Percentiles rank a stretch among this genome's conserved stretches.
Evolutionary conservation across 2,888 invertebrate species (phyloP).

Genomic region (Cataglyphis rosenhaueri): DNA sequence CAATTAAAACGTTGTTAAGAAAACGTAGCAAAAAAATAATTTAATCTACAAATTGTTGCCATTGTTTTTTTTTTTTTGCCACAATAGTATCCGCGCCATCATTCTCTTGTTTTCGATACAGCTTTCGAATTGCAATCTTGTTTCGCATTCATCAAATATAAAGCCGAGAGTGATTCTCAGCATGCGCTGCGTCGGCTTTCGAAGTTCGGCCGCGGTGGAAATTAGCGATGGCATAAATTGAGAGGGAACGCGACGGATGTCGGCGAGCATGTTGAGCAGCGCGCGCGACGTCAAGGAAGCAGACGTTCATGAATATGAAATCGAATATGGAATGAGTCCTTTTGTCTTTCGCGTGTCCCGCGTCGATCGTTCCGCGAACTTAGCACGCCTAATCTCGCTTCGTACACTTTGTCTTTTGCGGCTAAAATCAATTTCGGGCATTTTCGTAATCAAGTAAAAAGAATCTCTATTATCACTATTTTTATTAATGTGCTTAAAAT

Average conservation of each 20-base stretch:
- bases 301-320: slow-evolving; percentile 79
- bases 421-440: neutral
- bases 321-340: slow-evolving; percentile 74
- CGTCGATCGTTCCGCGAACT: slow-evolving; percentile 11
- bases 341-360: slow-evolving; percentile 65
- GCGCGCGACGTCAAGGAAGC: slow-evolving; percentile 47
- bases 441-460: neutral
- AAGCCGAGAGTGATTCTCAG: slow-evolving; percentile 62
- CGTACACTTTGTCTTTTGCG: neutral
- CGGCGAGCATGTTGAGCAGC: slow-evolving; percentile 70
- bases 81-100: neutral
- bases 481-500: neutral
- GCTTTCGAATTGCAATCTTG: slow-evolving; percentile 44
- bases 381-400: slow-evolving; percentile 6
- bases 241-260: slow-evolving; percentile 69
- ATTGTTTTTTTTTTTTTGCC: neutral
- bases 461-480: neutral
- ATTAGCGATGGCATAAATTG: slow-evolving; percentile 77
- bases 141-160: slow-evolving; percentile 69
- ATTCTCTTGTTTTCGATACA: slow-evolving; percentile 10
- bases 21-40: neutral
- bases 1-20: neutral
- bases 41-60: neutral
- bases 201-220: slow-evolving; percentile 71
- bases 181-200: slow-evolving; percentile 20